A percentile compares a stretch with the other conserved stretches of the same genome.
phyloP scores from a whole-genome alignment of 2,113 vertebrate species.

The Cyanoramphus novaezelandiae region DNA sequence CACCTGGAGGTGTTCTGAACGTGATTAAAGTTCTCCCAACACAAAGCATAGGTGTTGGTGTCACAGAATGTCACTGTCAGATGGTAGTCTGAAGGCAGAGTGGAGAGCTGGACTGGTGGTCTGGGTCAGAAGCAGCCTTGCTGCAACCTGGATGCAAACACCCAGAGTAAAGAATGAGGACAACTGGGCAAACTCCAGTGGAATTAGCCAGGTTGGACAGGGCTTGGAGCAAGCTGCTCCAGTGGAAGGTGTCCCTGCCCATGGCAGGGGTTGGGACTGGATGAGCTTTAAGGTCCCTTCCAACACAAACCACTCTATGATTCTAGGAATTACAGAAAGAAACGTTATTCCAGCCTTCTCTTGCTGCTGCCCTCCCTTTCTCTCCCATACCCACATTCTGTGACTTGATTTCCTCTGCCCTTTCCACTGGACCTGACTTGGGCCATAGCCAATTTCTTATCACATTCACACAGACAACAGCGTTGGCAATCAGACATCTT shows the following conservation, averaged over 20 bases:
- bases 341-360: rapidly evolving
- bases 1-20: not conserved
- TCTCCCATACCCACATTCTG: rapidly evolving
- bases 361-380: not conserved
- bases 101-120: rapidly evolving
- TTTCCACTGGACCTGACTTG: not conserved
- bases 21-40: not conserved
- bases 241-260: no score
- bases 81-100: rapidly evolving
- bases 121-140: not conserved
- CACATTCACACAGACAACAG: not conserved
- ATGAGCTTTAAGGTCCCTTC: not conserved
- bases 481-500: not conserved
- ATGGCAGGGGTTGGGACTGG: not conserved
- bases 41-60: rapidly evolving
- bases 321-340: not conserved
- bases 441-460: not conserved
- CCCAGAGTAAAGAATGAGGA: not conserved
- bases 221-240: not conserved
- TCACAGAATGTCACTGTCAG: rapidly evolving
- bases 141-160: not conserved
- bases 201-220: not conserved
- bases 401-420: not conserved
- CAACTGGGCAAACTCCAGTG: not conserved
- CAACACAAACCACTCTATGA: not conserved